phyloP scores from a whole-genome alignment of 2,113 vertebrate genomes.

The Sciurus niger region DNA sequence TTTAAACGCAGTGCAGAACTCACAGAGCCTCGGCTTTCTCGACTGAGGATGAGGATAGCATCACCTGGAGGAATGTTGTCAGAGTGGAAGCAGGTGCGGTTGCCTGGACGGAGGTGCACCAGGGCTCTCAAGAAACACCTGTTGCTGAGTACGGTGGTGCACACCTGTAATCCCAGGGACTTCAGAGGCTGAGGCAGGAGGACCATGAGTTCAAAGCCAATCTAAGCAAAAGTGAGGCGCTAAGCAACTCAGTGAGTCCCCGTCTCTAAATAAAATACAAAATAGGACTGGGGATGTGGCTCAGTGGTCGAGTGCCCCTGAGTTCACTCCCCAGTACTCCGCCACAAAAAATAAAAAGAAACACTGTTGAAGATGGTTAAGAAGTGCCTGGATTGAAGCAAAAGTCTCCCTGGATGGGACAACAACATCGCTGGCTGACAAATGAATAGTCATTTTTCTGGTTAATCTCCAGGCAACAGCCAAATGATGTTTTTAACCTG shows the following conservation, averaged over 20 bases:
- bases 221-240: no score
- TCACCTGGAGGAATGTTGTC: rapidly evolving
- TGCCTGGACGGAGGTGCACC: neutral
- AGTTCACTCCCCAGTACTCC: no score
- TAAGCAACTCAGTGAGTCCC: no score
- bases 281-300: no score
- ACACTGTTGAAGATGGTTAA: neutral
- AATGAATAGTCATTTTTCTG: neutral
- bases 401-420: neutral
- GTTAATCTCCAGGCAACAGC: neutral
- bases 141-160: no score
- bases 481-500: neutral
- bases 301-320: no score
- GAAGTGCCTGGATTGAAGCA: neutral
- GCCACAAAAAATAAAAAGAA: no score
- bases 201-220: no score
- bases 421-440: neutral
- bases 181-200: no score
- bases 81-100: neutral
- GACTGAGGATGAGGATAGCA: neutral
- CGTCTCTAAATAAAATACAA: no score
- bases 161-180: no score
- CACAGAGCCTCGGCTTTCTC: neutral
- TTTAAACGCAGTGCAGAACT: no score
- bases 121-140: neutral